Percentiles rank a stretch among this genome's conserved stretches.
Evolutionary conservation across 2,797 vertebrate species (phyloP).

Genomic region (Dendrocincla fuliginosa): DNA sequence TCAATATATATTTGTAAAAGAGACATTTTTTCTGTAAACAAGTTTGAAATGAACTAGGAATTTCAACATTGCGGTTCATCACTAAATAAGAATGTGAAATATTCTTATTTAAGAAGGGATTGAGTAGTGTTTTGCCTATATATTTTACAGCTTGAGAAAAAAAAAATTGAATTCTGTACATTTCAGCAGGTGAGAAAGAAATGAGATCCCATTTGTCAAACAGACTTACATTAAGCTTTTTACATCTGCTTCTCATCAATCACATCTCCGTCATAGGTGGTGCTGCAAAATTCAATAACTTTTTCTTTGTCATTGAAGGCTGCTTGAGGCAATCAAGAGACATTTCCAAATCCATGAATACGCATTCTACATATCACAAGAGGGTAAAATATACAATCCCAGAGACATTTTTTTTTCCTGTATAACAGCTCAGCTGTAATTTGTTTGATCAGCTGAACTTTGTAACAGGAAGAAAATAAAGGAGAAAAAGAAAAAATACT

Average conservation of each 20-base stretch:
- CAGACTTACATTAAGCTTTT: constrained; percentile 3
- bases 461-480: not conserved
- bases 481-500: not conserved
- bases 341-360: not conserved
- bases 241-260: constrained; percentile 25
- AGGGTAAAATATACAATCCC: not conserved
- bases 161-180: not conserved
- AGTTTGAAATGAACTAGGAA: not conserved
- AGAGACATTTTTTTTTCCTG: not conserved
- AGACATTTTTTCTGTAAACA: not conserved
- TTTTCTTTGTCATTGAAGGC: not conserved
- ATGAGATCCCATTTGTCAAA: constrained; percentile 2
- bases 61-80: not conserved
- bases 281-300: not conserved
- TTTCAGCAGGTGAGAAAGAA: not conserved
- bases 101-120: not conserved
- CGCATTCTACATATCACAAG: not conserved
- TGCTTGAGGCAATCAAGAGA: not conserved
- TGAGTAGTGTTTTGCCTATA: not conserved
- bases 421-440: not conserved
- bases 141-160: not conserved
- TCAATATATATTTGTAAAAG: not conserved
- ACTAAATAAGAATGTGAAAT: not conserved
- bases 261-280: not conserved
- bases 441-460: not conserved